Evolutionary conservation across 2,797 vertebrate genomes (phyloP).

Genomic region (Nyctibius grandis): DNA sequence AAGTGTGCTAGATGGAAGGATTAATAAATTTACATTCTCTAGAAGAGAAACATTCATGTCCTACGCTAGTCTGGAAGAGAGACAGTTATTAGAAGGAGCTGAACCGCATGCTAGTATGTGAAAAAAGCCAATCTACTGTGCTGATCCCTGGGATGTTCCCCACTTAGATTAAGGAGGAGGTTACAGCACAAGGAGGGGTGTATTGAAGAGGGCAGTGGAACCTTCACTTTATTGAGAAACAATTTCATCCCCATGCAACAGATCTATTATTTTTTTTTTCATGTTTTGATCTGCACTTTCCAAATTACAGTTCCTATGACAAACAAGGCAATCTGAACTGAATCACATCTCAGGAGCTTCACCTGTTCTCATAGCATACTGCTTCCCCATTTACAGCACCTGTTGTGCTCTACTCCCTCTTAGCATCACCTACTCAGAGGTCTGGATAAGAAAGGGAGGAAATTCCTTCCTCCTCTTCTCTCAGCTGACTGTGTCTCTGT

Average conservation of each 20-base stretch:
- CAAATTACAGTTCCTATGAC: background rate
- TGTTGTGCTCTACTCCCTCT: background rate
- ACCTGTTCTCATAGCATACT: background rate
- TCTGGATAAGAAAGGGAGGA: conserved; percentile 9
- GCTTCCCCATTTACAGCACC: background rate
- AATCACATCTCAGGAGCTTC: background rate
- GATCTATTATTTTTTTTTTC: background rate
- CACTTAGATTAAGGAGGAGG: background rate
- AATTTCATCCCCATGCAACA: background rate
- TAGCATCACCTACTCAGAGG: background rate
- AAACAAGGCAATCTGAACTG: background rate
- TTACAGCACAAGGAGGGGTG: background rate
- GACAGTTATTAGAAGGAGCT: background rate
- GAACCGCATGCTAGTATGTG: background rate
- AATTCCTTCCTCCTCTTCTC: conserved; percentile 32
- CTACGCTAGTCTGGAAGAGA: background rate
- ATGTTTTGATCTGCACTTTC: background rate
- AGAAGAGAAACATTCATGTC: background rate
- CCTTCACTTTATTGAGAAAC: background rate
- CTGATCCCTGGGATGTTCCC: background rate
- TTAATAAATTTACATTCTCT: background rate
- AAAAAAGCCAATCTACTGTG: background rate
- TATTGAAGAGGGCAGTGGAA: background rate
- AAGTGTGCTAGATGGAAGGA: background rate
- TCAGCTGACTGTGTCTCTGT: background rate